Evolutionary conservation across 2,113 vertebrate species (phyloP), one percentile per base, ranked within the genome.

Genomic region (Choloepus hoffmanni): DNA sequence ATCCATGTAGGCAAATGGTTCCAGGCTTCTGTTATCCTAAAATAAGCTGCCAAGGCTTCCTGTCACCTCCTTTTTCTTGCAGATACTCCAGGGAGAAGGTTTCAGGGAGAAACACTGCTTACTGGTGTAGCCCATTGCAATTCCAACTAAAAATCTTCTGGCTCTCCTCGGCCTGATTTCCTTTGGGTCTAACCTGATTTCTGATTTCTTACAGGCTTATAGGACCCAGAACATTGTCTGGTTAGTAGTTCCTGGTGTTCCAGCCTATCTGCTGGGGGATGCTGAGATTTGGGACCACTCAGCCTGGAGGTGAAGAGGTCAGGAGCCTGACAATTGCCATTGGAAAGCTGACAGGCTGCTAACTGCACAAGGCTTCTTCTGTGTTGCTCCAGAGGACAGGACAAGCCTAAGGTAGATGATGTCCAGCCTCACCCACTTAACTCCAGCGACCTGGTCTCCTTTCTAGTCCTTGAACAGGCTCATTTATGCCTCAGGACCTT

Each of bases 401-500:
- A 28, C 0, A 40, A 70, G 26, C 53, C 15, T 4, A 45, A 79
- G 0, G 0, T 1, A 45, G 67, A 5, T 24, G 0, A 60, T 2
- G 24, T 28, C 19, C 28, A 21, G 63, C 28, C 28, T 65, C 10
- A 65, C 63, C 63, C 63, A 26, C 63, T 65, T 12, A 30, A 26
- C 70, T 77, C 0, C 63, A 65, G 0, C 24, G 15, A 26, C 4
- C 2, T 33, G 10, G 48, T n/a, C 62, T 63, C 60, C 81, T 65
- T 62, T 53, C 63, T 86, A 63, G 40, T 40, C 76, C 26, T 55
- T 15, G 23, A 76, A 33, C 15, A 58, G 55, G 48, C 7, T 48
- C 11, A 0, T 15, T 68, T 76, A 72, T 60, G 85, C 24, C 60
- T 67, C 24, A 65, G 90, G 23, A 78, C 26, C 43, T 74, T 79